Evolutionary conservation across 1,140 invertebrate species (phyloP), one percentile per base, ranked within the genome.

Genomic region (Agrypnia vestita): DNA sequence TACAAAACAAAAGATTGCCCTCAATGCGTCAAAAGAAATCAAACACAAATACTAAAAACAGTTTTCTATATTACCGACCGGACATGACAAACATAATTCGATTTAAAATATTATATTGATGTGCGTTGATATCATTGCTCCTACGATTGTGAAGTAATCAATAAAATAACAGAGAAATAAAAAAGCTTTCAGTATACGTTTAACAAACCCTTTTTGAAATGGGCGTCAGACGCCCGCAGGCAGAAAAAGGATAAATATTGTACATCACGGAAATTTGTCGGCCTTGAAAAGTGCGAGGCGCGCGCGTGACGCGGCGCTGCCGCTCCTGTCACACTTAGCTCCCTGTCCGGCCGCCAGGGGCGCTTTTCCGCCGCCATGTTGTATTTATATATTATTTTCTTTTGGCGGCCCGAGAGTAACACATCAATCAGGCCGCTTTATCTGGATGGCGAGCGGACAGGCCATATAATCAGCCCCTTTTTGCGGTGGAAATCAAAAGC

Each of bases 391-490:
- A 25, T 72, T 71, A 71, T 71, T 71, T 47, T 73, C 67, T 47
- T 75, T 73, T 46, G 47, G 72, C 44, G 56, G 78, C 25, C 25
- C 25, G 25, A 35, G 67, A 79, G 78, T 76, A 79, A 61, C 78
- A 82, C 81, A 82, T 82, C 81, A 82, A 82, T 82, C 81, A 82
- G 25, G 59, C 11, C 43, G 77, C 71, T 82, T 80, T 77, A 80
- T 80, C 81, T 73, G 56, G 80, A 76, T 75, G 71, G 19, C 35
- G 55, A 75, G 49, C 78, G 49, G 81, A 77, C 81, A 71, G 51
- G 47, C n/a, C 49, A 25, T 71, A 71, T 71, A 53, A 71, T 53
- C 67, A 71, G 67, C 17, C 67, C 49, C 25, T 71, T 62, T 71
- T 71, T 71, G 67, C 67, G 46, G 8, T 71, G 67, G 46, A 25